These are phyloP conservation scores for Clarias macrocephalus DNA, from an alignment of 2,113 vertebrate species.

Conservation along the genomic window DNA sequence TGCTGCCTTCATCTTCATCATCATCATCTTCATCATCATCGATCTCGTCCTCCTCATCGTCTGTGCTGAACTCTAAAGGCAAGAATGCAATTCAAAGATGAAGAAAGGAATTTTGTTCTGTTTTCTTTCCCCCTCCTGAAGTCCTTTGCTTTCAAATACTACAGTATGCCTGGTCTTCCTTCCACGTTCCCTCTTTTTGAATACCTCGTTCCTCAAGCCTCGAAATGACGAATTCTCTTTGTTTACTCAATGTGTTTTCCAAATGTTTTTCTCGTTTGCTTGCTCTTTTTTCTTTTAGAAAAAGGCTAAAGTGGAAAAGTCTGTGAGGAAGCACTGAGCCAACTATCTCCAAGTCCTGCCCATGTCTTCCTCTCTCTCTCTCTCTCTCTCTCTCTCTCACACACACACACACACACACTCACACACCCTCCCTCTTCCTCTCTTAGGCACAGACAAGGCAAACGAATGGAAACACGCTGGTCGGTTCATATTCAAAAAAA, in stretches of 20 bases:
- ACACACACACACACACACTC: too few relatives aligned
- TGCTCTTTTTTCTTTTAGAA: background rate
- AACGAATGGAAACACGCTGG: constrained; percentile 1
- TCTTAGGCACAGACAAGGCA: constrained; percentile 2
- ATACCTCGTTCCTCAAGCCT: background rate
- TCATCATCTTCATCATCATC: constrained; percentile 53
- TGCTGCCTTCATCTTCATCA: constrained; percentile 63
- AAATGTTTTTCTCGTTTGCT: background rate
- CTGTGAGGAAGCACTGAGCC: constrained; percentile 16
- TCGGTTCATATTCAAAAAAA: too few relatives aligned
- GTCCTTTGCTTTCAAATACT: background rate
- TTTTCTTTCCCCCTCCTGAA: background rate
- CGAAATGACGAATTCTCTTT: background rate
- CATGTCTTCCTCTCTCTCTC: constrained; percentile 27
- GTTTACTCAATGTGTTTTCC: constrained; percentile 1
- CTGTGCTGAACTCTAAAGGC: constrained; percentile 76
- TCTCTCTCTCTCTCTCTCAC: background rate
- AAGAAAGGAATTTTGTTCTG: constrained; percentile 10
- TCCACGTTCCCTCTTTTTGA: background rate
- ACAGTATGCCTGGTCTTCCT: background rate
- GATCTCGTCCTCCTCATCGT: constrained; percentile 66
- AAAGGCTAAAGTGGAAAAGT: constrained; percentile 20
- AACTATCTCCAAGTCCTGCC: constrained; percentile 34
- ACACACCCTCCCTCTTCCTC: background rate
- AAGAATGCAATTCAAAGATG: constrained; percentile 48